phyloP scores from a whole-genome alignment of 35 echinoderm and acorn worm species.

The Heliocidaris tuberculata region DNA sequence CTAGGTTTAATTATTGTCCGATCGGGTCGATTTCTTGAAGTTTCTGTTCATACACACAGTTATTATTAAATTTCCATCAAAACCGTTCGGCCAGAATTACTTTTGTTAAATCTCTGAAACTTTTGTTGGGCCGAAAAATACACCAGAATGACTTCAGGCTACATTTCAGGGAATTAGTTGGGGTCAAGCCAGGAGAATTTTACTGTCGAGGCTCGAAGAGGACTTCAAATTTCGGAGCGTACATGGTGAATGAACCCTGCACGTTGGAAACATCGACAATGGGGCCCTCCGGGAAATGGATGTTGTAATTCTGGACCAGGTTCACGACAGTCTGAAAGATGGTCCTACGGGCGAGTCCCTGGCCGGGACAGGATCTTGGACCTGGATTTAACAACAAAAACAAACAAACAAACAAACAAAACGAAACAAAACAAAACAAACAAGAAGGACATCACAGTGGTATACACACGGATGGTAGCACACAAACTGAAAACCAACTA shows the following conservation, averaged over 20 bases:
- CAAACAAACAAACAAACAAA: too few relatives aligned
- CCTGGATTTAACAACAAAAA: neutral
- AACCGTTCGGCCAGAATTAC: too few relatives aligned
- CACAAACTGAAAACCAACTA: neutral
- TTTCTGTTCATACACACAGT: too few relatives aligned
- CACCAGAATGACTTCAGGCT: too few relatives aligned
- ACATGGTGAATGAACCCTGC: neutral
- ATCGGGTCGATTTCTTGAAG: too few relatives aligned
- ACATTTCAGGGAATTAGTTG: too few relatives aligned
- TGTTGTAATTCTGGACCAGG: neutral
- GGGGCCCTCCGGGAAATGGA: neutral
- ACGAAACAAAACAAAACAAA: neutral
- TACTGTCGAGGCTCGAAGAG: neutral
- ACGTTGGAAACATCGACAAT: neutral
- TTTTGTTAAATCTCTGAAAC: too few relatives aligned
- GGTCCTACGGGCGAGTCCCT: neutral
- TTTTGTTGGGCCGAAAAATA: too few relatives aligned
- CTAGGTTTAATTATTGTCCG: too few relatives aligned
- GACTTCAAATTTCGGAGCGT: neutral
- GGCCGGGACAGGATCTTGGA: neutral
- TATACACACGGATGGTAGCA: neutral
- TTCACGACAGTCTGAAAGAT: neutral
- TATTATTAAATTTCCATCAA: too few relatives aligned
- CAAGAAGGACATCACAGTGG: neutral
- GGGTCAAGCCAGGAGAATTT: too few relatives aligned